phyloP scores from a whole-genome alignment of 2,113 vertebrate genomes.

The Pogonocichla stellata region DNA sequence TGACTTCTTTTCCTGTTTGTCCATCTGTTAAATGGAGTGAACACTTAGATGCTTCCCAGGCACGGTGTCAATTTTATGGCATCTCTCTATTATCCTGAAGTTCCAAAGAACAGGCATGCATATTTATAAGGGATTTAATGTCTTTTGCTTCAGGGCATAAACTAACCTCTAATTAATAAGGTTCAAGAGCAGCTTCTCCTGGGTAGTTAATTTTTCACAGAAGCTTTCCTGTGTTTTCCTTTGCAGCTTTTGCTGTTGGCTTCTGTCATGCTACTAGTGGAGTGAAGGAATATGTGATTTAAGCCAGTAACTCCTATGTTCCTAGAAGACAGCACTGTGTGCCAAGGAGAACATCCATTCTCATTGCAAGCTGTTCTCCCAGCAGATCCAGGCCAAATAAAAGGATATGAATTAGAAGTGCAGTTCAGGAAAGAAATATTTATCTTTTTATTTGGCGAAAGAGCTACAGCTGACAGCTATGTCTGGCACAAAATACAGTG shows the following conservation, averaged over 20 bases:
- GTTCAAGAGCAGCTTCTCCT: constrained; percentile 25
- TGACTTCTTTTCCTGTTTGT: constrained; percentile 9
- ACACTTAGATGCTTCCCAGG: neutral
- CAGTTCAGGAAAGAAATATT: neutral
- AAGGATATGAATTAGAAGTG: neutral
- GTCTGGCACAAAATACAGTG: neutral
- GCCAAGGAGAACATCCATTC: neutral
- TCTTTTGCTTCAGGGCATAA: constrained; percentile 4
- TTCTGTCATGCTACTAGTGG: neutral
- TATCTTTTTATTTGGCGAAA: neutral
- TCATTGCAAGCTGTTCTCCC: neutral
- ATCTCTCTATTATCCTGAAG: neutral
- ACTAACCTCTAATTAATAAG: constrained; percentile 48
- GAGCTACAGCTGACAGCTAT: neutral
- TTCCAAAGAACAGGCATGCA: neutral
- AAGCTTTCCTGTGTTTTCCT: neutral
- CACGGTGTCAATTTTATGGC: neutral
- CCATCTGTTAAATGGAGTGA: constrained; percentile 1
- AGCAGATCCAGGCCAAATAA: neutral
- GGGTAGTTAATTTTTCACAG: neutral
- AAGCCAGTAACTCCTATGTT: neutral
- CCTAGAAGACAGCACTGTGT: constrained; percentile 21
- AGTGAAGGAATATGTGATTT: neutral
- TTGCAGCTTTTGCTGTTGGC: constrained; percentile 8
- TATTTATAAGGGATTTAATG: constrained; percentile 47